Evolutionary conservation across 2,113 vertebrate species (phyloP).

Genomic region (Charina bottae): DNA sequence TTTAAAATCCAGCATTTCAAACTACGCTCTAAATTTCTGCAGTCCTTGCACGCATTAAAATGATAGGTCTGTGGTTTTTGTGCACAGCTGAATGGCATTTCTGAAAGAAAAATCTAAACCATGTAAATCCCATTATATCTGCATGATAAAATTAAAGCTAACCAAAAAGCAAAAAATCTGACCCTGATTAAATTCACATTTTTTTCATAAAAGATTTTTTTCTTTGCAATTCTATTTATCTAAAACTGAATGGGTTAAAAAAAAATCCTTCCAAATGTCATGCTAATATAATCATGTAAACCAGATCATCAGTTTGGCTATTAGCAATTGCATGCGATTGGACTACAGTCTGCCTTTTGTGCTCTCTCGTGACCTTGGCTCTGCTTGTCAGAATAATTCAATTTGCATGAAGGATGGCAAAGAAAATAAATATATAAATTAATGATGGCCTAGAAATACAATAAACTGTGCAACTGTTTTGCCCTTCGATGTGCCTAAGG

Average conservation of each 20-base stretch:
- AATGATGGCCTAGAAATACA: neutral
- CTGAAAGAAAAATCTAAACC: neutral
- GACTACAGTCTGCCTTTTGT: neutral
- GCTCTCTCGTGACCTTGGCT: slow-evolving; percentile 14
- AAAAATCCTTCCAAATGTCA: neutral
- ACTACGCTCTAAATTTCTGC: neutral
- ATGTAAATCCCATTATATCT: neutral
- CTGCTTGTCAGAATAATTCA: slow-evolving; percentile 27
- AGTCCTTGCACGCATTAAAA: neutral
- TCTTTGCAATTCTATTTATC: slow-evolving; percentile 24
- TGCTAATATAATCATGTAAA: neutral
- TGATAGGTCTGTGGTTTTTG: neutral
- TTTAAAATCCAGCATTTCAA: neutral
- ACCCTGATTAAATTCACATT: neutral
- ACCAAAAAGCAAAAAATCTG: neutral
- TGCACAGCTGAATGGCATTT: neutral
- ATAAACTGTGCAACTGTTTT: neutral
- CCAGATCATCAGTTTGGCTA: slow-evolving; percentile 7
- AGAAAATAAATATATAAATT: slow-evolving; percentile 12
- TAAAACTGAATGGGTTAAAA: slow-evolving; percentile 12
- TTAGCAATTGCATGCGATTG: neutral
- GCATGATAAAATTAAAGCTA: neutral
- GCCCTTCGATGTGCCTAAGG: neutral
- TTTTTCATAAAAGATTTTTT: neutral
- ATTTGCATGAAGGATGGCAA: neutral